Base-by-base conservation (phyloP, 2,113 vertebrate species). In the Hippolais icterina region DNA sequence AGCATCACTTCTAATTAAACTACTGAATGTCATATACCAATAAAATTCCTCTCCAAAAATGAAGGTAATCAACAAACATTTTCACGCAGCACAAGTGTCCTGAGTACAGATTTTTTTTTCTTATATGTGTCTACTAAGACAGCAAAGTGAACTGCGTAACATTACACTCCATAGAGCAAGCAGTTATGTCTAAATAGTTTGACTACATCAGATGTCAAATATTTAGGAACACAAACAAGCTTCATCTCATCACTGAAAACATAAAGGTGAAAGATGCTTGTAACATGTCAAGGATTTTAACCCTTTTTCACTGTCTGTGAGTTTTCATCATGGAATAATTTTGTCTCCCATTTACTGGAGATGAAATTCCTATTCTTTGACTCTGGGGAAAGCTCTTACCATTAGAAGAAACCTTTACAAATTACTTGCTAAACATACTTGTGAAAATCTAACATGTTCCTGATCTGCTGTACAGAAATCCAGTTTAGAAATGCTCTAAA, bases 21-120 rank as follows among this genome's bases (percentile, higher is more conserved):
- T 46, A 65, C 9, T 11, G 2, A 83, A 54, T 60, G 23, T 20
- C 17, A 72, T 2, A 3, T 19, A 54, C 11, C 24, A 50, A 39
- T 9, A 59, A 50, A 57, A 83, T 20, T 23, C 3, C 2, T 47
- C 46, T 27, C 72, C 16, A 84, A 71, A 87, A 78, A 47, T 31
- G 0, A 74, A 70, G 18, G 44, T 7, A 35, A 33, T 63, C 21
- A 11, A 13, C 46, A 66, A 78, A 52, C 0, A 25, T 31, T 79
- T 49, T 60, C 18, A 22, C 3, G 28, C 2, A 66, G 4, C 13
- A 31, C 0, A 3, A 33, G 2, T 13, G 8, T 33, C 68, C 54
- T 56, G 33, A 80, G 6, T 5, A 44, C 3, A 31, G 11, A 39
- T 63, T 86, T 90, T 81, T 81, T 83, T 21, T 37, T 31, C 65